Evolutionary conservation across 2,113 vertebrate species (phyloP).

Genomic region (Thamnaconus septentrionalis): DNA sequence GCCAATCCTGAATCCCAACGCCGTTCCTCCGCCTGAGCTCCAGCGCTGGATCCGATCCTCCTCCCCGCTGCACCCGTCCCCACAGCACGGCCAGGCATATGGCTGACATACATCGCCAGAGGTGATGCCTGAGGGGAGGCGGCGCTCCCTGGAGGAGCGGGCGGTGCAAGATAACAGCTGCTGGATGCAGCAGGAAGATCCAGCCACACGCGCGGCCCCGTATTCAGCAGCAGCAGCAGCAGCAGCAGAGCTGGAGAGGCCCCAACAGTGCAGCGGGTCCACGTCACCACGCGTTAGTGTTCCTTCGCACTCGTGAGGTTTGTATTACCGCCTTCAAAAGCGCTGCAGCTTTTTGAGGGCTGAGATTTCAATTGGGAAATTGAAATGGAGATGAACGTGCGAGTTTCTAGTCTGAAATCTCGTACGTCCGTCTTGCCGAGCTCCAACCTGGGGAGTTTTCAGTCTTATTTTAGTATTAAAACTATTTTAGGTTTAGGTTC

Average conservation of each 20-base stretch:
- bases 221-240: no score
- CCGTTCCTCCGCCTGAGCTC: conserved; percentile 33
- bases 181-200: conserved; percentile 28
- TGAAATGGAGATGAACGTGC: not conserved
- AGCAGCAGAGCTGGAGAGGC: no score
- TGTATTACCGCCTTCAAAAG: no score
- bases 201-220: conserved; percentile 10
- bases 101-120: conserved; percentile 42
- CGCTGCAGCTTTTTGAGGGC: no score
- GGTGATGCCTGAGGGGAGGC: conserved; percentile 45
- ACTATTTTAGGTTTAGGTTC: no score
- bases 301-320: no score
- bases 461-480: no score
- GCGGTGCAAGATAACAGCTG: conserved; percentile 52
- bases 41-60: conserved; percentile 50
- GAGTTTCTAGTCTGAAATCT: not conserved
- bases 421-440: no score
- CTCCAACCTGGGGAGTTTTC: no score
- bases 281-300: no score
- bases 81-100: conserved; percentile 41
- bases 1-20: conserved; percentile 21
- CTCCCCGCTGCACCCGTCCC: conserved; percentile 9
- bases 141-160: conserved; percentile 45
- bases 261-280: no score
- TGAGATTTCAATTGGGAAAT: no score